phyloP scores from a whole-genome alignment of 1,140 invertebrate species.

The Brachionus rotundiformis region DNA sequence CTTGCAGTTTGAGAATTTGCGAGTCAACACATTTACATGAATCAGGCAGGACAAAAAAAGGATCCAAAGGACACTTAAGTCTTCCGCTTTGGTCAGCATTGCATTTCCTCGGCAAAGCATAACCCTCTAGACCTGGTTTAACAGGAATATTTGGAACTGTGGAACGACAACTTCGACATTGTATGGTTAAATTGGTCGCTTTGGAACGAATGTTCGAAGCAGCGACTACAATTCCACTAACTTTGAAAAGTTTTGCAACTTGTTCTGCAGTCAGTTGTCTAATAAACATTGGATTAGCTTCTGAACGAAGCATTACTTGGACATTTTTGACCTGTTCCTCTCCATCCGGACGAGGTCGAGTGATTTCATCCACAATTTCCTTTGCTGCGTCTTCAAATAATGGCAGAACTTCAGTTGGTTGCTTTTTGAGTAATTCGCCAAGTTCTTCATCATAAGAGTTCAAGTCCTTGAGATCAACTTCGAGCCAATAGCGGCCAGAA shows the following conservation, averaged over 20 bases:
- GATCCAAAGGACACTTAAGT: conserved; percentile 89
- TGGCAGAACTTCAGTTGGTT: conserved; percentile 86
- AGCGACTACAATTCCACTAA: conserved; percentile 91
- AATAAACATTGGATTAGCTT: conserved; percentile 38
- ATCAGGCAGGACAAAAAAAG: conserved; percentile 94
- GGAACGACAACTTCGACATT: conserved; percentile 89
- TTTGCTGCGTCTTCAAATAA: conserved; percentile 91
- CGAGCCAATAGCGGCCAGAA: conserved; percentile 82
- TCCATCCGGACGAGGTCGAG: conserved; percentile 59
- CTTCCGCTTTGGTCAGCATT: conserved; percentile 54
- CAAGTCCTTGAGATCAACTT: conserved; percentile 91
- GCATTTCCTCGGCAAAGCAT: conserved; percentile 91
- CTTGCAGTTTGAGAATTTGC: conserved; percentile 83
- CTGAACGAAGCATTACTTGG: conserved; percentile 49
- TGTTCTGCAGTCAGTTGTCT: conserved; percentile 71
- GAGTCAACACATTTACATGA: conserved; percentile 96
- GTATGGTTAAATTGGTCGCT: conserved; percentile 88
- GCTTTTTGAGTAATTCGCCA: conserved; percentile 86
- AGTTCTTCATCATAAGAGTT: conserved; percentile 89
- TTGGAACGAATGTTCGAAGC: conserved; percentile 91
- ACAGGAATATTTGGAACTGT: conserved; percentile 84
- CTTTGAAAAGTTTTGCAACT: conserved; percentile 88
- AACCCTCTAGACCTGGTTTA: conserved; percentile 93
- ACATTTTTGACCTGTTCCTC: conserved; percentile 50
- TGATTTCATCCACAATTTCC: conserved; percentile 95